Percentiles rank a stretch among this genome's conserved stretches.
These are phyloP conservation scores for Brachionus paranguensis DNA, from an alignment of 1,140 invertebrate genomes.

Conservation along the genomic window DNA sequence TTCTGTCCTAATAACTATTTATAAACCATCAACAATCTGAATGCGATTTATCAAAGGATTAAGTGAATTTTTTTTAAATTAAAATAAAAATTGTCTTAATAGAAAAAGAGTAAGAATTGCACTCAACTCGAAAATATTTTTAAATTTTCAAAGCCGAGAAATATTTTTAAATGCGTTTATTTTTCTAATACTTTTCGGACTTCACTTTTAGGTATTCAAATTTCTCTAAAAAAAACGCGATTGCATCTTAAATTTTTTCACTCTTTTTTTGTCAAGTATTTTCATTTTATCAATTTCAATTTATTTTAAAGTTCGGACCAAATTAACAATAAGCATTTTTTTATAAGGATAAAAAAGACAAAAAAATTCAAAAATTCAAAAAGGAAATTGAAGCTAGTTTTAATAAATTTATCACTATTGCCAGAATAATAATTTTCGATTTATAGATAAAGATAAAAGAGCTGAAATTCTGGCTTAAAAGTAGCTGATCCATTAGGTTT, in stretches of 20 bases:
- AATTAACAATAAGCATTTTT: background rate
- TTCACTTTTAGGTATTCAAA: background rate
- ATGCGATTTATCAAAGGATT: too few species aligned
- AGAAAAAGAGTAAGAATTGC: too few species aligned
- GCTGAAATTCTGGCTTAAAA: background rate
- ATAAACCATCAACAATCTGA: too few species aligned
- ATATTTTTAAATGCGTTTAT: background rate
- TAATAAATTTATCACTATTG: background rate
- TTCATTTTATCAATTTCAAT: too few species aligned
- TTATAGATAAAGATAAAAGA: background rate
- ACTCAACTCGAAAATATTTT: too few species aligned
- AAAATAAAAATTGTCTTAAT: too few species aligned
- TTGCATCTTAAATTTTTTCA: background rate
- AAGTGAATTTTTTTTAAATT: too few species aligned
- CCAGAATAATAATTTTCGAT: background rate
- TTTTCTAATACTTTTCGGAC: background rate
- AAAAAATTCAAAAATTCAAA: background rate
- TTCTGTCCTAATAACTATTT: too few species aligned
- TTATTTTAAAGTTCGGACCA: background rate
- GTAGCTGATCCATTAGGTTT: background rate
- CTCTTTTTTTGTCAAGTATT: too few species aligned
- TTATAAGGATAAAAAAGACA: background rate
- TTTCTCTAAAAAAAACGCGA: background rate
- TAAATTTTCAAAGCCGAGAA: background rate
- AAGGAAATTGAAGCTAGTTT: background rate